A percentile compares a stretch with the other conserved stretches of the same genome.
Evolutionary conservation across 1,140 invertebrate species (phyloP).

Genomic region (Heliconius eleuchia): DNA sequence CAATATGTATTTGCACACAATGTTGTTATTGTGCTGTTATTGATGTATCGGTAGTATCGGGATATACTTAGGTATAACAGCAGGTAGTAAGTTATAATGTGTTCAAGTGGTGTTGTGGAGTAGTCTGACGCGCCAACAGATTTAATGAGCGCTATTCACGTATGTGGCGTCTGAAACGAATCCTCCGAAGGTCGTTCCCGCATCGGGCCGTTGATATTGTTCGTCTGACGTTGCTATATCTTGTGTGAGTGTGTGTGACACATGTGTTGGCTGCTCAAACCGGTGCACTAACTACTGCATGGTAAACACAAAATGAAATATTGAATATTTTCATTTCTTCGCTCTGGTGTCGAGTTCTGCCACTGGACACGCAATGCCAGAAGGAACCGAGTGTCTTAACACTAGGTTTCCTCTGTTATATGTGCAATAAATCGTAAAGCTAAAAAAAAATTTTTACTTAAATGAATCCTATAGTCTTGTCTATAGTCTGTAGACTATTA

Average conservation of each 20-base stretch:
- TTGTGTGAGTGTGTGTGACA: not conserved
- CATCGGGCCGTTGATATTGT: slow-evolving; percentile 6
- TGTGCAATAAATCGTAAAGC: no score
- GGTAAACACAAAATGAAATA: not conserved
- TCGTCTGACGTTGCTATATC: not conserved
- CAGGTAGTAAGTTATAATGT: slow-evolving; percentile 12
- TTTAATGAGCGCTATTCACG: not conserved
- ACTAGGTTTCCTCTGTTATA: no score
- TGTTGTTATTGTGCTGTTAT: slow-evolving; percentile 3
- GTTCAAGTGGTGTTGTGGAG: not conserved
- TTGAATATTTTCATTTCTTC: no score
- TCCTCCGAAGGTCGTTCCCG: slow-evolving; percentile 8
- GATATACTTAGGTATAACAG: not conserved
- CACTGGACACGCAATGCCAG: no score
- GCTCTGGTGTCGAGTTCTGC: no score
- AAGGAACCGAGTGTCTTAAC: no score
- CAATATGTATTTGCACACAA: not conserved
- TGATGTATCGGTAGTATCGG: not conserved
- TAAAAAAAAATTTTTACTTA: not conserved
- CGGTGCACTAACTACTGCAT: not conserved
- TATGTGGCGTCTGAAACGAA: not conserved
- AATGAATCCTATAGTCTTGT: not conserved
- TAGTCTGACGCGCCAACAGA: not conserved
- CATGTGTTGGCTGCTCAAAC: slow-evolving; percentile 7
- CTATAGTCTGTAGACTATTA: not conserved